phyloP scores from a whole-genome alignment of 2,113 vertebrate genomes.

The Acrocephalus kingi region DNA sequence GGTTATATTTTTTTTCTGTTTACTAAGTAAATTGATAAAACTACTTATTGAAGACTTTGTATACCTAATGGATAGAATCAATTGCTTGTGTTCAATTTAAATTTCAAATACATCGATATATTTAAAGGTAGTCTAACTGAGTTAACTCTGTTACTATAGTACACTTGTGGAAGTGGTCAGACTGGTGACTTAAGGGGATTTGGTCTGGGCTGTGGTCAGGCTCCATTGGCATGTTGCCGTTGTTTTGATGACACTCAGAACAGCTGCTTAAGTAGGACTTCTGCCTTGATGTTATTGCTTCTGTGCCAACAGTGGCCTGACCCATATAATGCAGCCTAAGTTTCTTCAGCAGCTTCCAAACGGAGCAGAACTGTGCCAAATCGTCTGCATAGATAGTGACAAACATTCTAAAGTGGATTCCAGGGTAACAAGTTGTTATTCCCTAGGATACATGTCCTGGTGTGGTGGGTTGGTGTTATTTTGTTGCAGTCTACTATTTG shows the following conservation, averaged over 20 bases:
- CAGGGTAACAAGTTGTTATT: not conserved
- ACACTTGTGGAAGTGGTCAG: not conserved
- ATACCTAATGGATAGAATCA: not conserved
- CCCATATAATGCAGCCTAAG: not conserved
- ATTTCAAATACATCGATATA: not conserved
- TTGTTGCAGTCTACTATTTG: not conserved
- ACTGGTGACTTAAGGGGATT: not conserved
- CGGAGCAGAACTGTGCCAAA: not conserved
- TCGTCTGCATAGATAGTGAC: fast-evolving
- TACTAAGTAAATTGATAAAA: not conserved
- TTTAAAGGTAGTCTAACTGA: not conserved
- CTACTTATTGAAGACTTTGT: not conserved
- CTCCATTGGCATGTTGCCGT: not conserved
- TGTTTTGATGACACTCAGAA: not conserved
- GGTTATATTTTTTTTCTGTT: not conserved
- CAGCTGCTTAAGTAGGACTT: not conserved
- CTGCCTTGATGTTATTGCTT: not conserved
- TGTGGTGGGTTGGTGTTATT: not conserved
- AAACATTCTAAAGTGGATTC: not conserved
- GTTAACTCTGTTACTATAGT: not conserved
- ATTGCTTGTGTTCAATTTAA: not conserved
- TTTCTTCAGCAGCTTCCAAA: not conserved
- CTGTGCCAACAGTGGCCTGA: not conserved
- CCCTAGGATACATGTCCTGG: not conserved
- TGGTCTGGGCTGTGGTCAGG: not conserved